These are phyloP conservation scores for Drosophila borborema DNA, from an alignment of 2,888 invertebrate genomes.

Conservation along the genomic window DNA sequence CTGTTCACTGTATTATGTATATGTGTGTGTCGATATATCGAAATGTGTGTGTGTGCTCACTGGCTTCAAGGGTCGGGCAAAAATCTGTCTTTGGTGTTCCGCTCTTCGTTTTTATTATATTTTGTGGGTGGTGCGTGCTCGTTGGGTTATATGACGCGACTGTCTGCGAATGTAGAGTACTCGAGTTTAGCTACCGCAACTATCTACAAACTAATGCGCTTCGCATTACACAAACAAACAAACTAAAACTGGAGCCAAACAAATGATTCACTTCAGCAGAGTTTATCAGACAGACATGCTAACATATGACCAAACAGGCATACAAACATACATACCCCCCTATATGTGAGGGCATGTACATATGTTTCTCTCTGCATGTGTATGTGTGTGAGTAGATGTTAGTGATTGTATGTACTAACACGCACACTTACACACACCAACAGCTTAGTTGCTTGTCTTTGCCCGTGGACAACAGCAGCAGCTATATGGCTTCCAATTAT, in stretches of 20 bases:
- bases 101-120: slow-evolving; percentile 1
- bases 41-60: slow-evolving; percentile 7
- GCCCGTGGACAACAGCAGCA: slow-evolving; percentile 37
- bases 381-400: neutral
- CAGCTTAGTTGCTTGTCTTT: slow-evolving; percentile 8
- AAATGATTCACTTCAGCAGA: slow-evolving; percentile 68
- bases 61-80: slow-evolving; percentile 7
- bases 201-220: slow-evolving; percentile 48
- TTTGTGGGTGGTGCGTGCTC: slow-evolving; percentile 43
- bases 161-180: slow-evolving; percentile 56
- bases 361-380: neutral
- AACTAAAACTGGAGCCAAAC: slow-evolving; percentile 58
- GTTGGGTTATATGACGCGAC: slow-evolving; percentile 42
- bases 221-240: slow-evolving; percentile 60
- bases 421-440: neutral
- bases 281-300: slow-evolving; percentile 60
- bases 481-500: slow-evolving; percentile 55
- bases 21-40: neutral
- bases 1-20: slow-evolving; percentile 8
- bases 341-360: slow-evolving; percentile 7
- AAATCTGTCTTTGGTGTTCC: neutral
- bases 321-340: slow-evolving; percentile 6
- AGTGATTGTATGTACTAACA: slow-evolving; percentile 20
- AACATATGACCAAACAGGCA: slow-evolving; percentile 55
- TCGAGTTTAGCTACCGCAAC: slow-evolving; percentile 47